These are phyloP conservation scores for Thaleichthys pacificus DNA, from an alignment of 2,797 vertebrate genomes.

Conservation along the genomic window DNA sequence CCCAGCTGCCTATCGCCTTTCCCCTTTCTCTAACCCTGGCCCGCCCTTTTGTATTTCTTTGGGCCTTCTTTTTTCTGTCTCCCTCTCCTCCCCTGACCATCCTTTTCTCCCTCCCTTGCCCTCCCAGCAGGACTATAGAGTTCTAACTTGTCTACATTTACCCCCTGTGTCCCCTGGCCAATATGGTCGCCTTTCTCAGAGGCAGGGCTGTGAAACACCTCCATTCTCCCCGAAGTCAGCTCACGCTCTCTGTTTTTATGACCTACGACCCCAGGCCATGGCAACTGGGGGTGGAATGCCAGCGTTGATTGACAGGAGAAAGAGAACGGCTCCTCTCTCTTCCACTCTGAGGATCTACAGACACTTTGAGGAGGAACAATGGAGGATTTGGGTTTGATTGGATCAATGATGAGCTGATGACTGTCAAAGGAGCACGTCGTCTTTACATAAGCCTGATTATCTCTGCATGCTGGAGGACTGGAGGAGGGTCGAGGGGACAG, in stretches of 20 bases:
- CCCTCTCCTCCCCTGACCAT: slow-evolving; percentile 23
- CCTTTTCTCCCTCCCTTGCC: slow-evolving; percentile 71
- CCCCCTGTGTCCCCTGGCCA: slow-evolving; percentile 83
- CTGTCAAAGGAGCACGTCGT: slow-evolving; percentile 99
- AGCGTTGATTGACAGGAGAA: slow-evolving; percentile 99
- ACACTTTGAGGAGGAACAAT: slow-evolving; percentile 89
- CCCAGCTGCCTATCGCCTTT: slow-evolving; percentile 32
- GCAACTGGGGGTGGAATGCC: slow-evolving; percentile 99
- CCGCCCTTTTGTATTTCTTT: slow-evolving; percentile 35
- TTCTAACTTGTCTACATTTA: slow-evolving; percentile 98
- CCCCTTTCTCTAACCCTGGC: slow-evolving; percentile 6
- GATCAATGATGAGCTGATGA: slow-evolving; percentile 98
- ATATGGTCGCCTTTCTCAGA: slow-evolving; percentile 46
- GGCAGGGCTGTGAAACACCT: slow-evolving; percentile 81
- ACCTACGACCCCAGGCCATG: slow-evolving; percentile 97
- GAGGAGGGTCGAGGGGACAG: slow-evolving; percentile 52
- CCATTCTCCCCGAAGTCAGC: slow-evolving; percentile 94
- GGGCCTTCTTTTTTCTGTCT: slow-evolving; percentile 32
- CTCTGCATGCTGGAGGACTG: slow-evolving; percentile 91
- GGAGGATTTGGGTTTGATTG: slow-evolving; percentile 88
- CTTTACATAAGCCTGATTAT: slow-evolving; percentile 99
- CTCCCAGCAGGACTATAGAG: slow-evolving; percentile 88
- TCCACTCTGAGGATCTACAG: slow-evolving; percentile 92
- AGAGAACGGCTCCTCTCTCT: slow-evolving; percentile 81
- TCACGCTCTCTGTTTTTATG: slow-evolving; percentile 95